Conservation (phyloP, 2,797 vertebrate species). For the Tokudaia muenninki region DNA sequence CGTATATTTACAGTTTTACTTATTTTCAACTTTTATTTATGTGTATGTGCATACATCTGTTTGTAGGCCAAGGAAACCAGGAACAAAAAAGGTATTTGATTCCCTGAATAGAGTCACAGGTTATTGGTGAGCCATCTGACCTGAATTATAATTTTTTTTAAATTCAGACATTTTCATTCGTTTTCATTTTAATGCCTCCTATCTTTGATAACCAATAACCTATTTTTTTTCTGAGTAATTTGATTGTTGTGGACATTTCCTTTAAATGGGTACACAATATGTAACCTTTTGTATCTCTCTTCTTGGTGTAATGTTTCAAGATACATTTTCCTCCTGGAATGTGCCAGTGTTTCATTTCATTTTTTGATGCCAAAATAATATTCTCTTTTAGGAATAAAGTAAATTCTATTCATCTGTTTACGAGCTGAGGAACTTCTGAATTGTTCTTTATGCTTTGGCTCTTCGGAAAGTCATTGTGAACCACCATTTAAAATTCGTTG, state of each 20-base stretch:
- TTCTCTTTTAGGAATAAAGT: neutral
- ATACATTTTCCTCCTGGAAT: neutral
- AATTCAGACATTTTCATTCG: neutral
- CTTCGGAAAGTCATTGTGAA: neutral
- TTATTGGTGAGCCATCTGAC: neutral
- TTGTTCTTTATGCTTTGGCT: neutral
- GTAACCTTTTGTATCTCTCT: neutral
- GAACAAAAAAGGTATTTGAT: too few species aligned
- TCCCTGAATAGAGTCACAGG: neutral
- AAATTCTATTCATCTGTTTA: neutral
- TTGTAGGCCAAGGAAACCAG: too few species aligned
- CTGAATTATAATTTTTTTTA: neutral
- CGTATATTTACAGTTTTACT: neutral
- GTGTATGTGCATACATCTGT: too few species aligned
- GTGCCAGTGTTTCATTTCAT: neutral
- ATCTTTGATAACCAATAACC: neutral
- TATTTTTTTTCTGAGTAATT: neutral
- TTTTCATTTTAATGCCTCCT: neutral
- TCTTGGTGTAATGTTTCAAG: neutral
- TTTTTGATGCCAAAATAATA: neutral
- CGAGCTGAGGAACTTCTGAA: neutral
- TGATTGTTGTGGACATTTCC: neutral
- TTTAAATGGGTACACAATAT: neutral
- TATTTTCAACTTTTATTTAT: neutral
- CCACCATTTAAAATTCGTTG: neutral